Evolutionary conservation across 2,113 vertebrate species (phyloP).

Genomic region (Delphinapterus leucas): DNA sequence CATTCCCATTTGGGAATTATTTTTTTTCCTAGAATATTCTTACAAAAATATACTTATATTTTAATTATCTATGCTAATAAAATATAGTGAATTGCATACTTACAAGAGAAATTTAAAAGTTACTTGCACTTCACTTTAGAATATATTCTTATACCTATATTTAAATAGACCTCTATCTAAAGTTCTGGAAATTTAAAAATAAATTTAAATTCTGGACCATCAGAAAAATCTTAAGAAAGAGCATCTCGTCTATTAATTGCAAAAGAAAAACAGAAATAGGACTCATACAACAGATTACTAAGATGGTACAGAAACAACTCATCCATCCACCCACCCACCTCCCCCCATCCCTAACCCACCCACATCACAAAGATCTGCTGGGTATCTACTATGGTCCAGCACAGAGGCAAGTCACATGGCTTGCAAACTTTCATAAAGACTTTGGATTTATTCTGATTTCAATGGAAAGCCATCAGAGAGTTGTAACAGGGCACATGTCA

Average conservation of each 20-base stretch:
- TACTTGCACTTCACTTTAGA: constrained; percentile 13
- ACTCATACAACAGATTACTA: neutral
- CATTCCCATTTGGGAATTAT: neutral
- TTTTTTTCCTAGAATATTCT: constrained; percentile 9
- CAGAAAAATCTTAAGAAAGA: constrained; percentile 18
- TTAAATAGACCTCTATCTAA: constrained; percentile 3
- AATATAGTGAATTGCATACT: neutral
- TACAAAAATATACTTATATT: constrained; percentile 23
- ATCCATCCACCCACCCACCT: neutral
- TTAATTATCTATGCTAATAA: constrained; percentile 30
- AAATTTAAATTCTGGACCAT: constrained; percentile 28
- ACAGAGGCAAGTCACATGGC: neutral
- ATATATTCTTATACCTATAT: constrained; percentile 8
- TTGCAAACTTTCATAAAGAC: neutral
- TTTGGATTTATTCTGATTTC: neutral
- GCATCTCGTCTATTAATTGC: neutral
- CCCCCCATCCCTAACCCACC: neutral
- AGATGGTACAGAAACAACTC: neutral
- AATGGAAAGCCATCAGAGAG: neutral
- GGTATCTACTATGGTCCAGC: neutral
- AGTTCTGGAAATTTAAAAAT: constrained; percentile 18
- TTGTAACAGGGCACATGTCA: neutral
- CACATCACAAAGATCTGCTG: neutral
- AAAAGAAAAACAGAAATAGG: constrained; percentile 15
- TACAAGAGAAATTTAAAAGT: constrained; percentile 34